Conservation (phyloP, 2,888 invertebrate genomes). For the Andrena praecox region DNA sequence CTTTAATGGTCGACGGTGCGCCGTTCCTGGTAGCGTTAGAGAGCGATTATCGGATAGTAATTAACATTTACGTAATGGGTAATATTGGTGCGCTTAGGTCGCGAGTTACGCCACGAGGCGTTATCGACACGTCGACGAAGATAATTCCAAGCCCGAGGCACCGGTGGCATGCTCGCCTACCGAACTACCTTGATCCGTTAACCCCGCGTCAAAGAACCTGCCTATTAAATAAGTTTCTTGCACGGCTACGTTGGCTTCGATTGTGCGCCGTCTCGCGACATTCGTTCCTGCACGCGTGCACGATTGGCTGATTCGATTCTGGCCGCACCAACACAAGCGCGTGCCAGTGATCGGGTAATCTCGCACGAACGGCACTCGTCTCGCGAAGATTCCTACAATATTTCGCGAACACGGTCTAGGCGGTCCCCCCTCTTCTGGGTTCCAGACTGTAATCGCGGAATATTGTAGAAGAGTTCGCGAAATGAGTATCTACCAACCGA, state of each 20-base stretch:
- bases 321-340: too few relatives aligned
- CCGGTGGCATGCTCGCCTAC: conserved; percentile 52
- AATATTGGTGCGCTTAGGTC: conserved; percentile 39
- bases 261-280: conserved; percentile 15
- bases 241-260: conserved; percentile 26
- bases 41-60: conserved; percentile 27
- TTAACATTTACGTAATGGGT: conserved; percentile 63
- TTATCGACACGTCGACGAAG: conserved; percentile 54
- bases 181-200: conserved; percentile 79
- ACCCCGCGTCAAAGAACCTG: conserved; percentile 72
- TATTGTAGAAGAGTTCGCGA: too few relatives aligned
- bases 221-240: conserved; percentile 73
- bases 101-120: conserved; percentile 51
- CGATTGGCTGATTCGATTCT: background rate
- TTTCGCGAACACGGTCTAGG: too few relatives aligned
- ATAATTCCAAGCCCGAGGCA: conserved; percentile 53
- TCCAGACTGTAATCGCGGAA: too few relatives aligned
- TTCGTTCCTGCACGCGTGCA: conserved; percentile 5
- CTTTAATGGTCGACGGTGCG: background rate
- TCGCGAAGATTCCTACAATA: too few relatives aligned
- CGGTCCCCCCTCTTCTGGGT: too few relatives aligned
- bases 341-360: too few relatives aligned
- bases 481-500: too few relatives aligned
- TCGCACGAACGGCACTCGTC: too few relatives aligned
- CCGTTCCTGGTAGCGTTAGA: background rate